Evolutionary conservation across 2,888 invertebrate genomes (phyloP), one percentile per base, ranked within the genome.

Genomic region (Pomacea canaliculata): DNA sequence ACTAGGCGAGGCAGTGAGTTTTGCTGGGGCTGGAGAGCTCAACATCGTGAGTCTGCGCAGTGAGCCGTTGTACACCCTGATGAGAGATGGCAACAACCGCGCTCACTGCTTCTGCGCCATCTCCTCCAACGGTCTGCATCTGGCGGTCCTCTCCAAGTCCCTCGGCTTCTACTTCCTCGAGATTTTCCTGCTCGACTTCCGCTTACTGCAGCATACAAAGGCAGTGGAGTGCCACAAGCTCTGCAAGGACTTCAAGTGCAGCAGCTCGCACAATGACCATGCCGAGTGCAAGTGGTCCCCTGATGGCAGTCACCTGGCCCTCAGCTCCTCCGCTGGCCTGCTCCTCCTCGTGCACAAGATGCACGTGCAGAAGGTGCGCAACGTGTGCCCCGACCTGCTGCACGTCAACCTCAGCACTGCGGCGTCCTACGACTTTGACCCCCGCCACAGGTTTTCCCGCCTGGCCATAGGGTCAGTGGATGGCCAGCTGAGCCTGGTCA

Each of bases 231-330:
- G 83, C 68, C 82, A 82, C 75, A 66, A 76, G 13, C 49, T 84
- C 18, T 81, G 80, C 51, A 80, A 79, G 12, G 81, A 76, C 7
- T 84, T 84, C 72, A 37, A 75, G 10, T 81, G 77, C 9, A 70
- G 73, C 23, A 73, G 65, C 10, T 73, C 65, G 0, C 82, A 81
- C 69, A 83, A 83, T 23, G 87, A 87, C 66, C 79, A 82, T 69
- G 78, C 83, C 7, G 84, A 83, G 48, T 86, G 86, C 70, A 85
- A 84, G 69, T 88, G 86, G 84, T 87, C 88, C 1, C 83, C 85
- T 0, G 85, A 88, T 73, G 85, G 86, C 72, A 70, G 76, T 16
- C 77, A 78, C 69, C 74, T 88, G 48, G 86, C 85, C 13, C 79
- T 86, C 19, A 83, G 85, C 77, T 80, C 83, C 7, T 83, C 82